Base-by-base conservation (phyloP, 2,888 invertebrate genomes). In the Torymus auratus region DNA sequence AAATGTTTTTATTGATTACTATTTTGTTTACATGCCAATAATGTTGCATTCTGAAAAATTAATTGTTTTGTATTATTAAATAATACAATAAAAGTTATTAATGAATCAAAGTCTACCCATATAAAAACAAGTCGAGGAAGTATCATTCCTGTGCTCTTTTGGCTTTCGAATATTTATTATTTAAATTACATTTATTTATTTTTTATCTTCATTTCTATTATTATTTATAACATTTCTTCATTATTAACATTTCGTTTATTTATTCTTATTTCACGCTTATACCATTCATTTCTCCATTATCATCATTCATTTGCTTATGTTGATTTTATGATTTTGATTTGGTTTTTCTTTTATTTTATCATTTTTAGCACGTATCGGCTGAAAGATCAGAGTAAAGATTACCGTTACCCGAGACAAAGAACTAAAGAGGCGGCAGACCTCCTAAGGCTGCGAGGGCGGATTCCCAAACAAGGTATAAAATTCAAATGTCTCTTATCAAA, bases 401-500 rank as follows among this genome's bases (percentile, higher is more conserved):
- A 56, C 17, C 14, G 60, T 78, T 58, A 17, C 52, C 50, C 20
- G n/a, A 73, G 64, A 62, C 58, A 74, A 70, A 74, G 58, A 52
- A 61, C 61, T 65, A 60, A 53, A 74, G 55, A 52, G 50, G 15
- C 17, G 52, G 62, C 60, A 72, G 73, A 73, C n/a, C 74, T 70
- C 65, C 41, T 41, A 60, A 5, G 23, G 56, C 69, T 28, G 23
- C 2, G 71, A 56, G 13, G 78, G 69, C 20, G 53, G 50, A 72
- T 41, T 41, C 28, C 65, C 64, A 64, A 71, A 61, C 62, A 74
- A 72, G 76, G 77, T 80, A 77, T 73, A 73, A 82, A 64, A 75
- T 82, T 80, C 76, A 69, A 80, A 77, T 80, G 65, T 80, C 55
- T 60, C 70, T 80, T 80, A 82, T 82, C 72, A 60, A 61, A 72